These are phyloP conservation scores for Leistus spinibarbis DNA, from an alignment of 2,888 invertebrate species.

Conservation along the genomic window DNA sequence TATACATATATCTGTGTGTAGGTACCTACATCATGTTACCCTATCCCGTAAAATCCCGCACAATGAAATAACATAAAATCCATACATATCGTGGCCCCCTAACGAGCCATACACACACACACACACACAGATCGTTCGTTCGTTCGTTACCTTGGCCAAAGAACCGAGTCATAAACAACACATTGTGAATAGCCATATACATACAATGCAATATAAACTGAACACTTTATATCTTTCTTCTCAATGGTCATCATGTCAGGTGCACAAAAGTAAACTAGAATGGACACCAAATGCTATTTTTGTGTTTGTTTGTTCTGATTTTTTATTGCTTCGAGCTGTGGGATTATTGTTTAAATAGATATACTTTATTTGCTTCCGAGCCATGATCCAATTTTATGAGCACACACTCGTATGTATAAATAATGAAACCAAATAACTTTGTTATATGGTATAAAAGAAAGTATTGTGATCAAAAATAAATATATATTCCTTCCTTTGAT, in stretches of 20 bases:
- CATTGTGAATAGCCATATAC: constrained; percentile 1
- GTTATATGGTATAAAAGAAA: too few species aligned
- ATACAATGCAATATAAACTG: background rate
- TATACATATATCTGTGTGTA: too few species aligned
- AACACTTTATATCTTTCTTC: background rate
- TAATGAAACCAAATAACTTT: too few species aligned
- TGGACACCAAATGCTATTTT: background rate
- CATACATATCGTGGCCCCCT: background rate
- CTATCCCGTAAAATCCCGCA: background rate
- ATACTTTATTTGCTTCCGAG: too few species aligned
- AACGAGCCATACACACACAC: background rate
- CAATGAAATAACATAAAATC: constrained; percentile 3
- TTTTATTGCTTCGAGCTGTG: background rate
- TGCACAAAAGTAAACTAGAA: background rate
- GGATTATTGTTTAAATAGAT: too few species aligned
- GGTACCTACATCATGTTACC: too few species aligned
- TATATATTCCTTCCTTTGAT: too few species aligned
- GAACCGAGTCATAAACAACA: background rate
- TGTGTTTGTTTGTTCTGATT: background rate
- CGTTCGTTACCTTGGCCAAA: background rate
- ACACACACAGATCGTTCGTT: too few species aligned
- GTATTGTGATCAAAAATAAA: too few species aligned
- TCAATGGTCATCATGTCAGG: background rate
- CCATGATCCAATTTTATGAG: too few species aligned
- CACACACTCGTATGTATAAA: too few species aligned